Conservation (phyloP, 92 coral and sea anemone species). For the Bergia sp. region DNA sequence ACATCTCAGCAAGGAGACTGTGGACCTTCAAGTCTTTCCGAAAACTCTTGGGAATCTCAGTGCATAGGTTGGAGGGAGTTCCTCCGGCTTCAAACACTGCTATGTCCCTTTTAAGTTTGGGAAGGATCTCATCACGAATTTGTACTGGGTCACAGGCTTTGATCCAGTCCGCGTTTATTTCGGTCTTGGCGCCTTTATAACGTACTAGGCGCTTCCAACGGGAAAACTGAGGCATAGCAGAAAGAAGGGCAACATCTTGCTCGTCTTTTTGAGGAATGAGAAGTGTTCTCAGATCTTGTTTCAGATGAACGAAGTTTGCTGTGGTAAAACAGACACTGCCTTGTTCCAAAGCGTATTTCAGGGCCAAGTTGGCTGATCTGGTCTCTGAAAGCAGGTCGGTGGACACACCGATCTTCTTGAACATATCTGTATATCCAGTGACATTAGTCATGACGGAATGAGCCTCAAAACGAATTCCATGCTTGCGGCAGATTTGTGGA, state of each 20-base stretch:
- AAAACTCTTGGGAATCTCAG: constrained; percentile 56
- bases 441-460: constrained; percentile 66
- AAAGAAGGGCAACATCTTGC: constrained; percentile 42
- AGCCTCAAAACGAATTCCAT: constrained; percentile 65
- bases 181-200: constrained; percentile 59
- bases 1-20: constrained; percentile 59
- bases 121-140: constrained; percentile 65
- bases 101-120: constrained; percentile 59
- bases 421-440: constrained; percentile 52
- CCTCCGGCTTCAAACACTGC: constrained; percentile 55
- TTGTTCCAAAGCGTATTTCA: constrained; percentile 56
- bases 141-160: constrained; percentile 50
- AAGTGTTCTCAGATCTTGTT: constrained; percentile 49
- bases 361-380: constrained; percentile 56
- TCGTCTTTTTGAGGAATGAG: constrained; percentile 34
- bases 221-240: constrained; percentile 55
- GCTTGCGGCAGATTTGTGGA: constrained; percentile 61
- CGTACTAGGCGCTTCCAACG: constrained; percentile 56
- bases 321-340: constrained; percentile 67
- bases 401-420: constrained; percentile 39
- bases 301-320: constrained; percentile 55
- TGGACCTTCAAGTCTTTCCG: constrained; percentile 55
- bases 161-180: constrained; percentile 57
- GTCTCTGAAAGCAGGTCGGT: constrained; percentile 7
- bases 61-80: constrained; percentile 60